Conservation (phyloP, 2,797 vertebrate genomes). For the Chiroxiphia lanceolata region DNA sequence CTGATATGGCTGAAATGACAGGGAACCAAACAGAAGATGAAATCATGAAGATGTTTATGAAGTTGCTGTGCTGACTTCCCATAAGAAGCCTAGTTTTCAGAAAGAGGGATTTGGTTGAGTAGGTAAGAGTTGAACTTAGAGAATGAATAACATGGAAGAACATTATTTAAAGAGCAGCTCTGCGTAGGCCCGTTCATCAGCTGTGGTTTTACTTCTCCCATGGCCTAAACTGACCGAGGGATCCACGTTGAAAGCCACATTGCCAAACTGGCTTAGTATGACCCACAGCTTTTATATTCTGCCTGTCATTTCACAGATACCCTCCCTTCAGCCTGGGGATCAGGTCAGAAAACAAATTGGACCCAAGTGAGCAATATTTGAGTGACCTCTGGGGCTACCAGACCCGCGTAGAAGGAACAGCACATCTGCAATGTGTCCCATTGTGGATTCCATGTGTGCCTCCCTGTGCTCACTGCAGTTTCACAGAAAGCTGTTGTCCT, state of each 20-base stretch:
- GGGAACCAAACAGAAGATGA: background rate
- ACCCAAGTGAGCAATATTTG: background rate
- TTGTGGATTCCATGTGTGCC: fast-evolving
- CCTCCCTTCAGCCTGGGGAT: background rate
- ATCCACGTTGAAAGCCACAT: background rate
- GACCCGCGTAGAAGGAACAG: background rate
- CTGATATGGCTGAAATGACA: background rate
- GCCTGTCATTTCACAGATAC: background rate
- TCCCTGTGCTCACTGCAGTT: background rate
- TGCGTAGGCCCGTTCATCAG: background rate
- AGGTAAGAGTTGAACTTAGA: background rate
- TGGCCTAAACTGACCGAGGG: background rate
- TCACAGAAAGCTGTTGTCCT: background rate
- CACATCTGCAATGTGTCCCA: background rate
- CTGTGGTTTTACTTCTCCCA: background rate
- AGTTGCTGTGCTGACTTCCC: background rate
- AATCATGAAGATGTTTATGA: background rate
- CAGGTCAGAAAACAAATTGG: background rate
- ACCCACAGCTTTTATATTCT: background rate
- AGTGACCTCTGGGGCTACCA: background rate
- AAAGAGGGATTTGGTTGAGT: background rate
- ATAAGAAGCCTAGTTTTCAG: background rate
- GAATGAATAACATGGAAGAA: fast-evolving
- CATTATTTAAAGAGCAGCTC: background rate
- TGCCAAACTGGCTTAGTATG: background rate